A percentile compares a stretch with the other conserved stretches of the same genome.
These are phyloP conservation scores for Chamaedrilus cognettii DNA, from an alignment of 2,888 invertebrate species.

Conservation along the genomic window DNA sequence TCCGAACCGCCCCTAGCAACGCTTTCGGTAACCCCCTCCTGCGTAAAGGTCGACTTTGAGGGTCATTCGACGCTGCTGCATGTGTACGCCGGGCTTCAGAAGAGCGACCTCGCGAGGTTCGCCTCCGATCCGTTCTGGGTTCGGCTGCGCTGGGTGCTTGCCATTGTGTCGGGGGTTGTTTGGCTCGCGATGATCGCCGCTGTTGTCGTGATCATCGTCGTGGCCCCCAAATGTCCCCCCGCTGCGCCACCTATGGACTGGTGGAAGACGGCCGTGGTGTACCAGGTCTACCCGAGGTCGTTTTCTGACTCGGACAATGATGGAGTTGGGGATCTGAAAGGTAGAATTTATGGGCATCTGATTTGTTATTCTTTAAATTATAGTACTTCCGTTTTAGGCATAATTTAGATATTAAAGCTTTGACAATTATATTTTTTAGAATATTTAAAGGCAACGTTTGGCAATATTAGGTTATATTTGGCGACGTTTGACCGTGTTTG, in stretches of 20 bases:
- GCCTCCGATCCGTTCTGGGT: slow-evolving; percentile 99
- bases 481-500: neutral
- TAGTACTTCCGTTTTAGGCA: too few relatives aligned
- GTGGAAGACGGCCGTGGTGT: slow-evolving; percentile 81
- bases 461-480: neutral
- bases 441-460: neutral
- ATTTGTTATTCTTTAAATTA: too few relatives aligned
- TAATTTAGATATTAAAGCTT: too few relatives aligned
- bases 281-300: slow-evolving; percentile 70
- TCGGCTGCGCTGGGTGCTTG: slow-evolving; percentile 85
- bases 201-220: slow-evolving; percentile 87
- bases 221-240: slow-evolving; percentile 73
- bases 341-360: slow-evolving; percentile 62
- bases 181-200: slow-evolving; percentile 94
- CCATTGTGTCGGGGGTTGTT: slow-evolving; percentile 86
- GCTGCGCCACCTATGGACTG: slow-evolving; percentile 70
- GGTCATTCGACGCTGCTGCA: neutral
- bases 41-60: neutral
- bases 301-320: slow-evolving; percentile 75
- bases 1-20: too few relatives aligned
- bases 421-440: too few relatives aligned
- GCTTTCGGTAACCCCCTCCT: neutral
- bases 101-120: slow-evolving; percentile 95
- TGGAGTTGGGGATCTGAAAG: slow-evolving; percentile 84
- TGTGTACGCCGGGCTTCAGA: slow-evolving; percentile 57